Evolutionary conservation across 2,113 vertebrate genomes (phyloP).

Genomic region (Meles meles): DNA sequence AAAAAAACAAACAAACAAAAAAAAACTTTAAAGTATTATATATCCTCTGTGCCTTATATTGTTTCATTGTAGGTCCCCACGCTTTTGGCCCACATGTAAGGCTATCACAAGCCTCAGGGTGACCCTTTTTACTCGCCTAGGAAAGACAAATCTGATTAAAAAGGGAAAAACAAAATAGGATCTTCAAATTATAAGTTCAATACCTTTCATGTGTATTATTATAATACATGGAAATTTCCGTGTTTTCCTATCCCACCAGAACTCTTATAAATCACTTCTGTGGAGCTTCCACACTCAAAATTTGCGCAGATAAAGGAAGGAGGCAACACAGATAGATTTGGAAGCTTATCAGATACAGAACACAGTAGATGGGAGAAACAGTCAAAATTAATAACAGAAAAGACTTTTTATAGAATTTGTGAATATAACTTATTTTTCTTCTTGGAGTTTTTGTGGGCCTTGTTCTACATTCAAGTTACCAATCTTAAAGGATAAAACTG

Average conservation of each 20-base stretch:
- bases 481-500: slow-evolving; percentile 1
- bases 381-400: background rate
- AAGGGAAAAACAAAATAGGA: background rate
- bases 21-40: background rate
- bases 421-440: background rate
- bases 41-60: background rate
- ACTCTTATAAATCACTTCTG: background rate
- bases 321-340: background rate
- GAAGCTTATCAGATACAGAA: background rate
- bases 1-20: too few species aligned
- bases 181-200: background rate
- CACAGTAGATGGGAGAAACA: background rate
- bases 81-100: background rate
- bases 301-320: background rate
- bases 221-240: background rate
- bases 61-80: background rate
- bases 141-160: background rate
- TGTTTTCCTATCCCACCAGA: background rate
- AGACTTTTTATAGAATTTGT: background rate
- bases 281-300: background rate
- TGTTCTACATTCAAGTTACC: background rate
- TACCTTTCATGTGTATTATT: background rate
- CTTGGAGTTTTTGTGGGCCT: background rate
- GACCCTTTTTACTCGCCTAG: background rate
- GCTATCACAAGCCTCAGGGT: background rate